phyloP scores from a whole-genome alignment of 2,888 invertebrate species.

The Hyles lineata region DNA sequence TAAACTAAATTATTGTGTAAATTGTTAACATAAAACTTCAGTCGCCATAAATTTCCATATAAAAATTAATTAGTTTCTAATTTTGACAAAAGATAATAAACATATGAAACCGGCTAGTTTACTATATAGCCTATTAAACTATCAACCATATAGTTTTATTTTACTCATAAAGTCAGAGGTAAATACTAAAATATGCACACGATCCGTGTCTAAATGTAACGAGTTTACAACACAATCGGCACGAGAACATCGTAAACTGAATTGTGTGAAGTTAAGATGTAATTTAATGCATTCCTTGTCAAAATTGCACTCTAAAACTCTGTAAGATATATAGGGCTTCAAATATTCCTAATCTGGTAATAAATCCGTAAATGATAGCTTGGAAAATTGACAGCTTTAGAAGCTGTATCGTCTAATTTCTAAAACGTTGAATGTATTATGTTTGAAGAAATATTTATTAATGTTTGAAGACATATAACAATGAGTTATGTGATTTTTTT shows the following conservation, averaged over 20 bases:
- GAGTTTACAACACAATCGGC: constrained; percentile 21
- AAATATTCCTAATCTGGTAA: background rate
- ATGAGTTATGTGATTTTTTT: too few relatives aligned
- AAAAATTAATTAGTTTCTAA: too few relatives aligned
- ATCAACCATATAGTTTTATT: background rate
- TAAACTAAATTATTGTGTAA: too few relatives aligned
- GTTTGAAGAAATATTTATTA: too few relatives aligned
- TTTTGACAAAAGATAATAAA: too few relatives aligned
- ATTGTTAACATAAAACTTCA: too few relatives aligned
- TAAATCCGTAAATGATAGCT: background rate
- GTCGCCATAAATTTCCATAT: too few relatives aligned
- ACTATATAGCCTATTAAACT: background rate
- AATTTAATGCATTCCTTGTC: background rate
- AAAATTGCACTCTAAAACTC: background rate
- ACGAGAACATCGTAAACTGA: constrained; percentile 18
- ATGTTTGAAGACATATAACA: too few relatives aligned
- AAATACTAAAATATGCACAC: constrained; percentile 12
- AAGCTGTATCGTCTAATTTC: too few relatives aligned
- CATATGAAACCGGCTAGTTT: too few relatives aligned
- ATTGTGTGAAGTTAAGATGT: constrained; percentile 6
- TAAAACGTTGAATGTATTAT: too few relatives aligned
- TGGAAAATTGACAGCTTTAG: too few relatives aligned
- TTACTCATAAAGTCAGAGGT: background rate
- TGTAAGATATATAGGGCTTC: background rate
- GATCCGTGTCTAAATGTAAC: background rate